Percentiles rank a stretch among this genome's conserved stretches.
Evolutionary conservation across 1,140 invertebrate genomes (phyloP).

Genomic region (Spodoptera frugiperda): DNA sequence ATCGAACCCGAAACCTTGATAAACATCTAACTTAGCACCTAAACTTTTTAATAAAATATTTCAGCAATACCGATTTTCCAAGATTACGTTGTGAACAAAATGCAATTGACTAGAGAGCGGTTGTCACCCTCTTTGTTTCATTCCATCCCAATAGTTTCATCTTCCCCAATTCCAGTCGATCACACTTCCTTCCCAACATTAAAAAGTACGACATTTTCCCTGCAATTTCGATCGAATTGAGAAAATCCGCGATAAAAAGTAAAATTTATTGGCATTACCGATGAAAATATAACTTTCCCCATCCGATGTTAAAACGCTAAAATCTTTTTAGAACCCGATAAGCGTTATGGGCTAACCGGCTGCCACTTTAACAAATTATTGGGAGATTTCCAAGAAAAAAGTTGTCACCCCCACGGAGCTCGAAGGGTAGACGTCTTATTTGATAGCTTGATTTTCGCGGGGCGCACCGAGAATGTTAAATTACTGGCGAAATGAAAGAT

Average conservation of each 20-base stretch:
- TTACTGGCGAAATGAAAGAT: constrained; percentile 84
- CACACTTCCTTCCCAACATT: constrained; percentile 30
- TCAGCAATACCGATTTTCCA: constrained; percentile 1
- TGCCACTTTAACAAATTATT: constrained; percentile 85
- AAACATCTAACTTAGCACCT: too few species aligned
- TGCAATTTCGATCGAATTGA: constrained; percentile 41
- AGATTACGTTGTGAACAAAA: constrained; percentile 26
- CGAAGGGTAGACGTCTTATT: constrained; percentile 73
- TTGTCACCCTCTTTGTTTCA: constrained; percentile 31
- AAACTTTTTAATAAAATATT: too few species aligned
- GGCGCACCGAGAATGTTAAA: constrained; percentile 82
- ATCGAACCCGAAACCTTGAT: too few species aligned
- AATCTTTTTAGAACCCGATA: constrained; percentile 80
- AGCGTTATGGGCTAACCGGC: constrained; percentile 81
- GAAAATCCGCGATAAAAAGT: constrained; percentile 32
- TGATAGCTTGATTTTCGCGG: constrained; percentile 82
- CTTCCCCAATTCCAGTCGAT: constrained; percentile 30
- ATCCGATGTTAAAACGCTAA: constrained; percentile 63
- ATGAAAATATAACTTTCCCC: constrained; percentile 62
- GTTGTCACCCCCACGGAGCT: constrained; percentile 74
- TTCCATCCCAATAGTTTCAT: constrained; percentile 48
- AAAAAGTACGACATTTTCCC: constrained; percentile 14
- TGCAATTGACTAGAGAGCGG: constrained; percentile 26
- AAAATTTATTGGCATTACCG: constrained; percentile 43
- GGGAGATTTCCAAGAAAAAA: constrained; percentile 81